Percentiles rank a stretch among this genome's conserved stretches.
These are phyloP conservation scores for Luperina nickerlii DNA, from an alignment of 2,888 invertebrate genomes.

Conservation along the genomic window DNA sequence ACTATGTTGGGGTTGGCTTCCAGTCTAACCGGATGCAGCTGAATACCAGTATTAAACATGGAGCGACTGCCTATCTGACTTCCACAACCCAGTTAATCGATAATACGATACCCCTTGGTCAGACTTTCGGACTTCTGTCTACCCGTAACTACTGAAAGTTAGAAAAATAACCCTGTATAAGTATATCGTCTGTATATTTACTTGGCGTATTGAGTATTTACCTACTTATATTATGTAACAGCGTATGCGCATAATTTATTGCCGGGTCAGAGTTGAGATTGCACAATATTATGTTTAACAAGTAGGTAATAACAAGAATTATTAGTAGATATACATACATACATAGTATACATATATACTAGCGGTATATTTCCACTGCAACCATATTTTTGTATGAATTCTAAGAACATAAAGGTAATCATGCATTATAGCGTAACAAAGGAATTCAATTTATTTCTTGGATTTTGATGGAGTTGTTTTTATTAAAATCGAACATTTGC, in stretches of 20 bases:
- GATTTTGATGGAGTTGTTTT: background rate
- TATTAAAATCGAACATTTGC: background rate
- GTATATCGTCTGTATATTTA: background rate
- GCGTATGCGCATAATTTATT: conserved; percentile 27
- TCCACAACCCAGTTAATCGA: too few species aligned
- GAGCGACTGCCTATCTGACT: too few species aligned
- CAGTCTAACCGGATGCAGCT: too few species aligned
- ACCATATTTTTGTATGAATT: conserved; percentile 5
- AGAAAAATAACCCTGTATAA: background rate
- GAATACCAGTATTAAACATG: too few species aligned
- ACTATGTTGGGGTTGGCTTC: too few species aligned
- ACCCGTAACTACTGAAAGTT: too few species aligned
- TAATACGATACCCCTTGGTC: too few species aligned
- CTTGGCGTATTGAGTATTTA: background rate
- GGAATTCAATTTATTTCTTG: background rate
- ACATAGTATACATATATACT: background rate
- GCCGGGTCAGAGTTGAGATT: conserved; percentile 42
- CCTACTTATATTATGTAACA: background rate
- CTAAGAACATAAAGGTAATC: conserved; percentile 9
- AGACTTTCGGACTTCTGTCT: too few species aligned
- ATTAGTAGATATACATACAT: background rate
- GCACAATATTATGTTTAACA: conserved; percentile 33
- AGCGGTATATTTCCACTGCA: conserved; percentile 35
- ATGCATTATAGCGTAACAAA: conserved; percentile 2
- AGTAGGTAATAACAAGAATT: conserved; percentile 22